These are phyloP conservation scores for Callopanchax toddi DNA, from an alignment of 2,113 vertebrate species.

Conservation along the genomic window DNA sequence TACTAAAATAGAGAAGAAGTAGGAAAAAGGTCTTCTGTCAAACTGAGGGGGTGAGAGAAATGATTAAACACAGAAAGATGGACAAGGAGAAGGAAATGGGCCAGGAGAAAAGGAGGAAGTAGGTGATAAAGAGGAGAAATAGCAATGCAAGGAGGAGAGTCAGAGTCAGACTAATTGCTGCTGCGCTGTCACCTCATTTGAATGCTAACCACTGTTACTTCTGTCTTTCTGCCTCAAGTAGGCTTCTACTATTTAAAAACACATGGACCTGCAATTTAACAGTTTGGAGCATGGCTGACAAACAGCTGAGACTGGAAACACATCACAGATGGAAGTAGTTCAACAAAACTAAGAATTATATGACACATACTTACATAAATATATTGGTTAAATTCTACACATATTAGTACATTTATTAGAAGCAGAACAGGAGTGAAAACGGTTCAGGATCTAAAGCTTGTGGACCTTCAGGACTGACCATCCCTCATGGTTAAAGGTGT, in stretches of 20 bases:
- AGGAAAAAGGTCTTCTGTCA: slow-evolving; percentile 11
- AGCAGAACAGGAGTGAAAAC: no score
- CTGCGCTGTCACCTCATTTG: slow-evolving; percentile 32
- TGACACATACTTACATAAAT: no score
- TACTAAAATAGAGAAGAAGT: slow-evolving; percentile 27
- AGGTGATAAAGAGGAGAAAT: slow-evolving; percentile 27
- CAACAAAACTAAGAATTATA: no score
- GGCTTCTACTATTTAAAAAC: slow-evolving; percentile 9
- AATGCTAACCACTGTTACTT: slow-evolving; percentile 44
- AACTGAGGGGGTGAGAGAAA: slow-evolving; percentile 4
- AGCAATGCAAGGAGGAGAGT: slow-evolving; percentile 11
- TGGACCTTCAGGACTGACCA: no score
- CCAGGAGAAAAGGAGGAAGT: slow-evolving; percentile 6
- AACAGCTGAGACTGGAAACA: no score
- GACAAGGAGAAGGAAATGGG: not conserved
- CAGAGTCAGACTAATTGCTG: slow-evolving; percentile 51
- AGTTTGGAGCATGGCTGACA: no score
- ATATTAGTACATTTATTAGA: no score
- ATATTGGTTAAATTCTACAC: no score
- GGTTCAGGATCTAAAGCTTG: no score
- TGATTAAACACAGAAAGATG: slow-evolving; percentile 1
- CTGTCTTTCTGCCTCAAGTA: slow-evolving; percentile 15
- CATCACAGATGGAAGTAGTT: no score
- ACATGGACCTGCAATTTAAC: slow-evolving; percentile 28
- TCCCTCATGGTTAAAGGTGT: no score